These are phyloP conservation scores for Taenioides sp. DNA, from an alignment of 2,797 vertebrate species.

Conservation along the genomic window DNA sequence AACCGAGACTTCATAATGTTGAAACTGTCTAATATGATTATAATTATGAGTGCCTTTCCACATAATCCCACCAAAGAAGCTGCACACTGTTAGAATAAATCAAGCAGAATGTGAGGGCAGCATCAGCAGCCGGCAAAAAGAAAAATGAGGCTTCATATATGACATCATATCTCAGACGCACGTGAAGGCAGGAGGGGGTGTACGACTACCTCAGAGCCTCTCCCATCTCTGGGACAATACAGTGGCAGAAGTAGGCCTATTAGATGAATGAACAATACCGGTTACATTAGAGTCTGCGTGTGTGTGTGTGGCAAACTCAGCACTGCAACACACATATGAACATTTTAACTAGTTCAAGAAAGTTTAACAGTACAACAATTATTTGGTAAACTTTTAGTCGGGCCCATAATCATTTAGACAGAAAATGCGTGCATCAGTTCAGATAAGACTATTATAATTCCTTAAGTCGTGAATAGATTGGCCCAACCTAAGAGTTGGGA, in stretches of 20 bases:
- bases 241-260: conserved; percentile 23
- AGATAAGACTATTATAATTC: not conserved
- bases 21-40: conserved; percentile 26
- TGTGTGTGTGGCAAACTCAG: not conserved
- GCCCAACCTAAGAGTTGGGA: not conserved
- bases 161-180: conserved; percentile 61
- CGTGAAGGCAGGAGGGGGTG: conserved; percentile 21
- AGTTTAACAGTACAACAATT: not conserved
- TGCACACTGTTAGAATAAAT: conserved; percentile 60
- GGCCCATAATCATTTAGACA: not conserved
- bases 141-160: conserved; percentile 41
- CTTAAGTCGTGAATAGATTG: not conserved
- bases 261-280: conserved; percentile 12
- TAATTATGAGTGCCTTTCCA: conserved; percentile 52
- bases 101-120: conserved; percentile 42
- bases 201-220: conserved; percentile 38
- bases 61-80: conserved; percentile 21
- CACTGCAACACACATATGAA: not conserved
- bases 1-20: conserved; percentile 33
- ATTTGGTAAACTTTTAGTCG: not conserved
- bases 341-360: not conserved
- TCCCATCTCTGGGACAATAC: conserved; percentile 28
- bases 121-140: conserved; percentile 23
- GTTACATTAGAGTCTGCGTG: not conserved
- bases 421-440: not conserved